Evolutionary conservation across 2,113 vertebrate species (phyloP), one percentile per base, ranked within the genome.

Genomic region (Casuarius casuarius): DNA sequence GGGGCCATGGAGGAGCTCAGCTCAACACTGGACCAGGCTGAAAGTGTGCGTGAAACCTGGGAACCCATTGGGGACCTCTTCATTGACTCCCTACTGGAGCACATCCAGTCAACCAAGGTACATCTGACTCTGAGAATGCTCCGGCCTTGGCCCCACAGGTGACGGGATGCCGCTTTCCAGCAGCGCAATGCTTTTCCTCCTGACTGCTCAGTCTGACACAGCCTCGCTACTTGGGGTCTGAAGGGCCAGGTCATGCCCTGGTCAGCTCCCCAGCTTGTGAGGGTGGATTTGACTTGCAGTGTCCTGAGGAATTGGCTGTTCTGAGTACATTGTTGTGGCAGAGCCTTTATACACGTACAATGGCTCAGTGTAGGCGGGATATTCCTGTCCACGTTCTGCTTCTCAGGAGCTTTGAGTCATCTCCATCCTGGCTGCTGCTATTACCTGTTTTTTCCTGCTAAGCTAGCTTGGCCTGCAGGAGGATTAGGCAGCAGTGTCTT

Each of bases 51-150:
- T 17, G 98, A 98, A 26, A 99, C 99, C 65, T 99, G 99, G 99
- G 99, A 99, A 59, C 99, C 99, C 54, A 99, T 99, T 7, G 99
- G 99, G 29, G 99, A 99, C 84, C 99, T 99, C 93, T 99, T 99
- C 98, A 99, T 99, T 12, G 99, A 99, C 96, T 99, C 99, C 49
- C 98, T 99, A 94, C 99, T 99, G 22, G 99, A 99, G 84, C 99
- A 99, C 95, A 99, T 99, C 74, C 99, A 99, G 51, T 98, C 99
- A 5, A 99, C 98, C 91, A 99, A 99, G 99, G 99, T 99, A 98
- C 44, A 28, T 4, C 51, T 70, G 72, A 40, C 68, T 85, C 67
- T 26, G 56, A 38, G 54, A 13, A 58, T 31, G 75, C 33, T 73
- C 78, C 46, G 15, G 35, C 81, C 44, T 62, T 25, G 26, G 33